phyloP scores from a whole-genome alignment of 2,797 vertebrate species.

The Xenops minutus region DNA sequence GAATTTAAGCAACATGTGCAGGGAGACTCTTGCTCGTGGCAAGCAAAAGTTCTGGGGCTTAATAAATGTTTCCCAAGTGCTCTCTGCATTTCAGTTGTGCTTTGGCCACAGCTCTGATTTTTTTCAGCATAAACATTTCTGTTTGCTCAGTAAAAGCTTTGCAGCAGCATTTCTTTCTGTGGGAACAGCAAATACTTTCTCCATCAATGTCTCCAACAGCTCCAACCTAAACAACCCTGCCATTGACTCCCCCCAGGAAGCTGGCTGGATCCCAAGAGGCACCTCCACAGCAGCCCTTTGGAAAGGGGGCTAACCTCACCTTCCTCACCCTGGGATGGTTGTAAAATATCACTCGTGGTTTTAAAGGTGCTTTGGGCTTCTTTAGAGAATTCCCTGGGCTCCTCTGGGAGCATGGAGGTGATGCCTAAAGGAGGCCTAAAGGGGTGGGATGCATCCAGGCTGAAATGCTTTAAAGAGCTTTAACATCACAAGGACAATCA shows the following conservation, averaged over 20 bases:
- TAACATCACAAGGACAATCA: background rate
- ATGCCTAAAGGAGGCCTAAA: no score
- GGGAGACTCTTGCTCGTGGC: background rate
- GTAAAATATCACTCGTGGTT: background rate
- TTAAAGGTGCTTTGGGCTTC: background rate
- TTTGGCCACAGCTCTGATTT: background rate
- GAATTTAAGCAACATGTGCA: background rate
- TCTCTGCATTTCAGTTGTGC: background rate
- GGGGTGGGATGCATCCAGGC: background rate
- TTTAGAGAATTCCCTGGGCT: background rate
- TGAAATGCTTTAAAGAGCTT: background rate
- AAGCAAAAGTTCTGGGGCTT: background rate
- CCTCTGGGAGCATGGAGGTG: fast-evolving
- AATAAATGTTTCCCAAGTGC: background rate
- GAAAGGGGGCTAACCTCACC: background rate
- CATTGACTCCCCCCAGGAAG: background rate
- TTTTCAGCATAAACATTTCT: background rate
- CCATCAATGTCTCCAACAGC: background rate
- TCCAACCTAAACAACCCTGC: conserved; percentile 1
- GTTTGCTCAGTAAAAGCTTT: background rate
- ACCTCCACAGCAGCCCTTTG: background rate
- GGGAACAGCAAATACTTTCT: conserved; percentile 25
- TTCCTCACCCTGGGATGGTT: background rate
- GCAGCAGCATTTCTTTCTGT: background rate
- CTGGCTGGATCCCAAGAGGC: background rate